These are phyloP conservation scores for Lasius platythorax DNA, from an alignment of 2,888 invertebrate genomes.

Conservation along the genomic window DNA sequence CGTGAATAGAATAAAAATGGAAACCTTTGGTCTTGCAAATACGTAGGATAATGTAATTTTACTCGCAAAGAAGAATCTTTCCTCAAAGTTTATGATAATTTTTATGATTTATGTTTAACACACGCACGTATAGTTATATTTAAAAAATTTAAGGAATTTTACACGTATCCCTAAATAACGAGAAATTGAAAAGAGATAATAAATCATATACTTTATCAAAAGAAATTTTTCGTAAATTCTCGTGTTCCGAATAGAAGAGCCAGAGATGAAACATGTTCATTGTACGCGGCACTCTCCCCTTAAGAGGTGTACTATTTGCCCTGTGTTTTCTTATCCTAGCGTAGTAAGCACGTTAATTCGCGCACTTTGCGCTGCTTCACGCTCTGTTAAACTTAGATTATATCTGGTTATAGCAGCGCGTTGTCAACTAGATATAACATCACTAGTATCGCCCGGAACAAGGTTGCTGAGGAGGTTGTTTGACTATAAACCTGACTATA, in stretches of 20 bases:
- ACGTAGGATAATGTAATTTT: background rate
- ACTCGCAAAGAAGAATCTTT: background rate
- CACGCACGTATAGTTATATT: background rate
- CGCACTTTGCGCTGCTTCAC: background rate
- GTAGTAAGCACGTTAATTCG: background rate
- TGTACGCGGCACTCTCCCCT: background rate
- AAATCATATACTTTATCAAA: background rate
- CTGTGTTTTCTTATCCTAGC: background rate
- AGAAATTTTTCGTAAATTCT: background rate
- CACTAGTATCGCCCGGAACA: slow-evolving; percentile 20
- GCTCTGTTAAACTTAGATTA: slow-evolving; percentile 26
- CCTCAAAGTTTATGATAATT: background rate
- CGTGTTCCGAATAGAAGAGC: background rate
- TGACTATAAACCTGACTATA: slow-evolving; percentile 26
- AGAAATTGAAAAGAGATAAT: background rate
- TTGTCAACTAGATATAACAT: slow-evolving; percentile 36
- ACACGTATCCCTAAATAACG: background rate
- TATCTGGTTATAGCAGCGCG: slow-evolving; percentile 11
- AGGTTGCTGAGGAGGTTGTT: slow-evolving; percentile 32
- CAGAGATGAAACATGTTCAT: background rate
- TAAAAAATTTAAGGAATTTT: background rate
- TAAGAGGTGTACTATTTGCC: background rate
- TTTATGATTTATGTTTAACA: background rate
- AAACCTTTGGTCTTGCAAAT: background rate
- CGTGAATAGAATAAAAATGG: background rate